Evolutionary conservation across 2,888 invertebrate genomes (phyloP), one percentile per base, ranked within the genome.

Genomic region (Branchipolynoe longqiensis): DNA sequence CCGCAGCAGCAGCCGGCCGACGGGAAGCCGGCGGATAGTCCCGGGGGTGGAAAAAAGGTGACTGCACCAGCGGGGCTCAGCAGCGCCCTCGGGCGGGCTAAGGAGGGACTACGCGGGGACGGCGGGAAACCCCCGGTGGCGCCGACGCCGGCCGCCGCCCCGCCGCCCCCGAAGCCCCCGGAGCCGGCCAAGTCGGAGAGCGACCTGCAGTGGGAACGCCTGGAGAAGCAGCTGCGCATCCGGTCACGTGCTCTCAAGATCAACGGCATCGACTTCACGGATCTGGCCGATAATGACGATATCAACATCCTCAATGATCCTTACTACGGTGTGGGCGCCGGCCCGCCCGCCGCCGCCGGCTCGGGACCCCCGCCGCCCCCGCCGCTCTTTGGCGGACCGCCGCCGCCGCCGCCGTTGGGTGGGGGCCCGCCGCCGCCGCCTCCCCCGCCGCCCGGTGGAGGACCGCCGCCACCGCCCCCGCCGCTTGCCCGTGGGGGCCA

Each of bases 231-330:
- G 64, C 88, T 93, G 84, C 91, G 81, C 56, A 48, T 78, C 54
- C 78, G 78, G 48, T 78, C 78, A 3, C 86, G 89, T 12, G 83
- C 86, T 3, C 85, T 89, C 88, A 95, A 98, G 78, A 95, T 95
- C 88, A 98, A 98, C 93, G 99, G 99, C 94, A 95, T 99, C 91
- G 99, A 99, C 94, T 99, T 99, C 94, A 98, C 98, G 18, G 99
- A 99, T 94, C 95, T 99, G 84, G 96, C 95, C 82, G 96, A 96
- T 54, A 97, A 97, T 85, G 98, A 99, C 89, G 99, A 99, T 92
- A 96, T 96, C 85, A 91, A 93, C 88, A 91, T 90, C 87, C 91
- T 90, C 48, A 78, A 12, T 6, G 78, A 78, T 22, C 41, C 78
- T 6, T 78, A 78, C 54, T 41, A 41, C 78, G 87, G 58, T 82